Conservation (phyloP, 1,140 invertebrate genomes). For the Drosophila bifasciata region DNA sequence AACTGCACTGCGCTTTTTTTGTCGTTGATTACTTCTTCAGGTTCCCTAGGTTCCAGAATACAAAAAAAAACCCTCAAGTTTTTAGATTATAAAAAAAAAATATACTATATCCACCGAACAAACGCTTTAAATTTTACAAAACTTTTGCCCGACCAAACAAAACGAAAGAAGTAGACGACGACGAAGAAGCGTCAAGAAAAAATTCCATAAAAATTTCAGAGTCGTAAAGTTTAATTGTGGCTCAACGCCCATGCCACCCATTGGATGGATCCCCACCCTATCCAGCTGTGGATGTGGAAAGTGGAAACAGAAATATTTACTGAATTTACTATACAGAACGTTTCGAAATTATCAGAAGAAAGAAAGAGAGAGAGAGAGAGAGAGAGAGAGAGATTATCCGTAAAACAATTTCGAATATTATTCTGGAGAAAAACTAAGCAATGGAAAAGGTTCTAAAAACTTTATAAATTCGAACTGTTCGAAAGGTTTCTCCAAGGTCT, state of each 20-base stretch:
- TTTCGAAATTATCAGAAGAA: no score
- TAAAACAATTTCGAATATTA: no score
- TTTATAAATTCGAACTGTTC: no score
- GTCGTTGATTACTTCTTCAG: conserved; percentile 11
- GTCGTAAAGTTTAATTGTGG: conserved; percentile 77
- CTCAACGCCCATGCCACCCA: conserved; percentile 8
- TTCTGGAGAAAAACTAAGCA: no score
- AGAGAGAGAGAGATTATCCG: no score
- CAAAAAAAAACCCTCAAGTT: conserved; percentile 14
- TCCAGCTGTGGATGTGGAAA: no score
- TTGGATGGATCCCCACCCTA: no score
- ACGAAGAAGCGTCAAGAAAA: conserved; percentile 7
- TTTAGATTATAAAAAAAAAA: conserved; percentile 17
- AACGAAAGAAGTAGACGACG: conserved; percentile 28
- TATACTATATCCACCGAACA: conserved; percentile 18
- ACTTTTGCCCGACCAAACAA: conserved; percentile 29
- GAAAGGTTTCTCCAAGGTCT: no score
- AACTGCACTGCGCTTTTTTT: conserved; percentile 6
- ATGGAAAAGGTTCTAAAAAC: no score
- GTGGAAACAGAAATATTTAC: no score
- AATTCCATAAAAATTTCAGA: conserved; percentile 60
- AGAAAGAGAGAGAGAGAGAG: no score
- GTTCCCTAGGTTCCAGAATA: neutral
- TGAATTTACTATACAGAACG: no score
- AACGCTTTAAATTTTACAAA: conserved; percentile 56